Base-by-base conservation (phyloP, 1,140 invertebrate genomes). In the Watersipora subatra region DNA sequence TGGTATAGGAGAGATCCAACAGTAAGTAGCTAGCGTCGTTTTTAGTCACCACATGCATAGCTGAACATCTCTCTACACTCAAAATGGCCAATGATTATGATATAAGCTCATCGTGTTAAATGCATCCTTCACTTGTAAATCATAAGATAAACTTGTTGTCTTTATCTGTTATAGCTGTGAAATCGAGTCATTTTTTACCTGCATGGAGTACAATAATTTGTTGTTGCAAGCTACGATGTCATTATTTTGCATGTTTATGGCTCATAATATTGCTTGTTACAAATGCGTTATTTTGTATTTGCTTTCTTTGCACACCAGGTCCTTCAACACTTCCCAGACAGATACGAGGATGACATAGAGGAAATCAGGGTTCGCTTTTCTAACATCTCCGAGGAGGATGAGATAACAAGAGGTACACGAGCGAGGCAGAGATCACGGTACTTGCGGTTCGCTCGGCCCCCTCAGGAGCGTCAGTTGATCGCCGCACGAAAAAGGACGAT, bases 371-470 rank as follows among this genome's bases (percentile, higher is more conserved):
- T 59, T 17, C 7, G 22, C 7, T 24, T 22, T 28, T 7, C 58
- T 28, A 12, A 12, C 58, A 7, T 28, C 22, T 61, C 19, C 29
- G 3, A 1, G 1, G 58, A 59, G 17, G 58, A 59, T 28, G 58
- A 59, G 58, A 22, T 20, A 20, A 17, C n/a, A 1, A 63, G 77
- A 76, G 77, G 75, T 20, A 72, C 78, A 7, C 72, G 73, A 1
- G 77, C 74, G 1, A 68, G 78, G 34, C 77, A 78, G 68, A 70
- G 78, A 46, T 80, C 77, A 2, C 66, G 78, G n/a, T 78, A 78
- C 66, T 67, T 80, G 26, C 57, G 78, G 28, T 77, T 78, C 71
- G 74, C 77, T 1, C 57, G 78, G 63, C 78, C 78, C 22, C 77
- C 77, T 27, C 76, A 78, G 58, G 76, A 78, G 63, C 77, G 78